Evolutionary conservation across 2,797 vertebrate genomes (phyloP).

Genomic region (Clamator glandarius): DNA sequence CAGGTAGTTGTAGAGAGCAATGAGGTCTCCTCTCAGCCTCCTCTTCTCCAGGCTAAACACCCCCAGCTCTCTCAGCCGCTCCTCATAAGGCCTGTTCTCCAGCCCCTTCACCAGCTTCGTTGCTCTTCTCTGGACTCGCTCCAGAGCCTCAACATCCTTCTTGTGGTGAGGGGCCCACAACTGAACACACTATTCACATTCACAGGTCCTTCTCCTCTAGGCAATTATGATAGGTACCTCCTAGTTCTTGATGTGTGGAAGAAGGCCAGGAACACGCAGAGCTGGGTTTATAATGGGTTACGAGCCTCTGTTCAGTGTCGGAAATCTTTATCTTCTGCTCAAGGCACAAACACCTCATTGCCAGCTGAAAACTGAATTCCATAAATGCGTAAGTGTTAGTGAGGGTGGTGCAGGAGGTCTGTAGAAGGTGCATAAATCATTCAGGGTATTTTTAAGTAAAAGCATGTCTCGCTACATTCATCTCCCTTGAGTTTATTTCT

Average conservation of each 20-base stretch:
- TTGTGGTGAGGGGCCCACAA: no score
- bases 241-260: neutral
- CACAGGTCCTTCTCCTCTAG: no score
- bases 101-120: no score
- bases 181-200: no score
- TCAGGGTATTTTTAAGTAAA: conserved; percentile 41
- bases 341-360: neutral
- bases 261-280: neutral
- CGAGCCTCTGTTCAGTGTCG: neutral
- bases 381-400: conserved; percentile 31
- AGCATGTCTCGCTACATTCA: conserved; percentile 26
- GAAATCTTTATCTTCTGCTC: conserved; percentile 1
- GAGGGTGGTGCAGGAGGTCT: neutral
- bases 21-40: no score
- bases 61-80: no score
- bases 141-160: no score
- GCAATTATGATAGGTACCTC: neutral
- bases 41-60: no score
- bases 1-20: no score
- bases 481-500: conserved; percentile 55
- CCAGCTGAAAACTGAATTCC: neutral
- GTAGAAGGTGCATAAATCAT: conserved; percentile 43
- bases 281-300: neutral
- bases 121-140: no score
- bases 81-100: no score